Conservation (phyloP, 2,797 vertebrate genomes). For the Chaenodraco wilsoni region DNA sequence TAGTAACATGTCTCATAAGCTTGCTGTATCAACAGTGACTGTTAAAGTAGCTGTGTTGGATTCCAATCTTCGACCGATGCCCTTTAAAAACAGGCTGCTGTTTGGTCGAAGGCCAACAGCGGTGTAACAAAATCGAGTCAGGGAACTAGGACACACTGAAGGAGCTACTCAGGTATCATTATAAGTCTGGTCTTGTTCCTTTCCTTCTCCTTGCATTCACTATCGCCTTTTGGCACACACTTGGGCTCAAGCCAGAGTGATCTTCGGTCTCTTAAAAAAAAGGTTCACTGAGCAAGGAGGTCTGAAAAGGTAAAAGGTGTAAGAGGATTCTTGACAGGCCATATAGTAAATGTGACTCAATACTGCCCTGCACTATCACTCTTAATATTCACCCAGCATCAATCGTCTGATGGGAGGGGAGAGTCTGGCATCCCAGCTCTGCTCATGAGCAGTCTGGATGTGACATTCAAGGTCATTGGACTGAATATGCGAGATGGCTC, state of each 20-base stretch:
- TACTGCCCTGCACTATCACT: constrained; percentile 34
- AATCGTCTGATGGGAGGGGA: constrained; percentile 65
- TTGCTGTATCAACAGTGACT: neutral
- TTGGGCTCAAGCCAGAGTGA: constrained; percentile 26
- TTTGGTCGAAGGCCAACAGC: constrained; percentile 42
- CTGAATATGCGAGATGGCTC: constrained; percentile 65
- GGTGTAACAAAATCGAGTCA: constrained; percentile 51
- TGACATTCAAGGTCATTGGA: constrained; percentile 66
- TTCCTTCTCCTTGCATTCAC: constrained; percentile 2
- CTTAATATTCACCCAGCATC: constrained; percentile 58
- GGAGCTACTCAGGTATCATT: constrained; percentile 34
- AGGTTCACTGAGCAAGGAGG: constrained; percentile 16
- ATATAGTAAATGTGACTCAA: constrained; percentile 45
- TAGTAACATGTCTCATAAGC: constrained; percentile 18
- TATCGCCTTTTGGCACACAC: constrained; percentile 6
- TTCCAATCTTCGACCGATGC: constrained; percentile 38
- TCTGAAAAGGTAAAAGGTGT: constrained; percentile 30
- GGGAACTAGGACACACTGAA: constrained; percentile 30
- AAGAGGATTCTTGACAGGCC: constrained; percentile 49
- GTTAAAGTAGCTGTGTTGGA: constrained; percentile 25
- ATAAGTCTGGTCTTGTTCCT: constrained; percentile 36
- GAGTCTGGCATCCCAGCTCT: constrained; percentile 8
- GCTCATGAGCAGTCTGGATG: constrained; percentile 30
- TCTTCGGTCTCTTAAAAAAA: constrained; percentile 15
- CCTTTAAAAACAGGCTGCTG: constrained; percentile 45